Conservation (phyloP, 2,888 invertebrate species). For the Callyntrura guangdongensis region DNA sequence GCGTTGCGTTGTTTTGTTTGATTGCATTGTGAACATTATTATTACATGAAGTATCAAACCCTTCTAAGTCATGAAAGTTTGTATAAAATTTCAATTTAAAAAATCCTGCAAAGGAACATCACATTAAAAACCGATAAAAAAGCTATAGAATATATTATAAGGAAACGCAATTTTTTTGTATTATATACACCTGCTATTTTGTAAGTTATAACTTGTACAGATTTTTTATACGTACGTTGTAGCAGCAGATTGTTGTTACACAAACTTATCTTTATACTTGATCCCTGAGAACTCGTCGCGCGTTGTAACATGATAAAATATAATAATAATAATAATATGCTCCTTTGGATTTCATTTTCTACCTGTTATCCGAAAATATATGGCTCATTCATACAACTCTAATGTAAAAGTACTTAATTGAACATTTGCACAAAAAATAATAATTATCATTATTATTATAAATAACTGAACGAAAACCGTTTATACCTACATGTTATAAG, state of each 20-base stretch:
- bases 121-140: conserved; percentile 20
- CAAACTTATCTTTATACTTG: neutral
- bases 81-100: conserved; percentile 53
- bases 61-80: conserved; percentile 79
- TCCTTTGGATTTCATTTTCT: conserved; percentile 24
- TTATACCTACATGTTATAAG: neutral
- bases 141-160: conserved; percentile 15
- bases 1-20: conserved; percentile 51
- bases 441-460: neutral
- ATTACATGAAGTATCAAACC: conserved; percentile 78
- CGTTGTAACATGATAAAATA: neutral
- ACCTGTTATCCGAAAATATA: neutral
- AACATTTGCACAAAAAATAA: conserved; percentile 60
- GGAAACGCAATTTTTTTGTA: conserved; percentile 67
- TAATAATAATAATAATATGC: neutral
- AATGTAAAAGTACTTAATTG: conserved; percentile 60
- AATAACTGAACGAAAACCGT: neutral
- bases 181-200: conserved; percentile 69
- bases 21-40: conserved; percentile 61
- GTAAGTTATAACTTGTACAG: conserved; percentile 80
- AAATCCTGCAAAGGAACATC: conserved; percentile 50
- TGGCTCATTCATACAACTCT: conserved; percentile 36
- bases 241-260: neutral
- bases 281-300: conserved; percentile 38
- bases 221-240: conserved; percentile 35